Conservation (phyloP, 2,888 invertebrate genomes). For the Nephrotoma flavescens region DNA sequence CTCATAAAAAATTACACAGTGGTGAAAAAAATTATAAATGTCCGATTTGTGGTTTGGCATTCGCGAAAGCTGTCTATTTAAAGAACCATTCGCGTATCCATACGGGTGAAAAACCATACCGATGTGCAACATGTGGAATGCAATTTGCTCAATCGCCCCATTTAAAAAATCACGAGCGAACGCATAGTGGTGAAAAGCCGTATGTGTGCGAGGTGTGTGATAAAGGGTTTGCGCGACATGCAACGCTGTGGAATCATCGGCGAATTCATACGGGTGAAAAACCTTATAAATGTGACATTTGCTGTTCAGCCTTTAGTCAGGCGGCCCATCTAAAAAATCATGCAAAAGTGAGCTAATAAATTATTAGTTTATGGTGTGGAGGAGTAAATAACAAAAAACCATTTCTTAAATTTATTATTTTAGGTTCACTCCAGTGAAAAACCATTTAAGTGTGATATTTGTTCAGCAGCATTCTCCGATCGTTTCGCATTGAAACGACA, state of each 20-base stretch:
- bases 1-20: conserved; percentile 74
- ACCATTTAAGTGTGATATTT: conserved; percentile 70
- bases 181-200: conserved; percentile 75
- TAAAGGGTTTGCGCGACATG: conserved; percentile 77
- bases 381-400: background rate
- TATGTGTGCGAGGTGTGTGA: conserved; percentile 82
- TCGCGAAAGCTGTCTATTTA: conserved; percentile 80
- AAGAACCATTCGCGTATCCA: conserved; percentile 81
- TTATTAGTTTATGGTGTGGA: background rate
- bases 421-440: conserved; percentile 62
- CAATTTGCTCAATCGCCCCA: conserved; percentile 82
- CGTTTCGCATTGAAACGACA: conserved; percentile 76
- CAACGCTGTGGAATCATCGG: conserved; percentile 77
- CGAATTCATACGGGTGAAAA: conserved; percentile 66
- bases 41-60: conserved; percentile 73
- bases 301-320: conserved; percentile 81
- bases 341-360: conserved; percentile 43
- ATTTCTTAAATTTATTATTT: background rate
- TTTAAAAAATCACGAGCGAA: conserved; percentile 76
- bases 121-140: conserved; percentile 79
- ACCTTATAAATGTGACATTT: conserved; percentile 58
- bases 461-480: conserved; percentile 75
- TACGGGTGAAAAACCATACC: conserved; percentile 72
- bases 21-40: conserved; percentile 75
- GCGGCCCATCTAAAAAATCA: conserved; percentile 81